Conservation (phyloP, 2,797 vertebrate genomes). For the Micrastur ruficollis region DNA sequence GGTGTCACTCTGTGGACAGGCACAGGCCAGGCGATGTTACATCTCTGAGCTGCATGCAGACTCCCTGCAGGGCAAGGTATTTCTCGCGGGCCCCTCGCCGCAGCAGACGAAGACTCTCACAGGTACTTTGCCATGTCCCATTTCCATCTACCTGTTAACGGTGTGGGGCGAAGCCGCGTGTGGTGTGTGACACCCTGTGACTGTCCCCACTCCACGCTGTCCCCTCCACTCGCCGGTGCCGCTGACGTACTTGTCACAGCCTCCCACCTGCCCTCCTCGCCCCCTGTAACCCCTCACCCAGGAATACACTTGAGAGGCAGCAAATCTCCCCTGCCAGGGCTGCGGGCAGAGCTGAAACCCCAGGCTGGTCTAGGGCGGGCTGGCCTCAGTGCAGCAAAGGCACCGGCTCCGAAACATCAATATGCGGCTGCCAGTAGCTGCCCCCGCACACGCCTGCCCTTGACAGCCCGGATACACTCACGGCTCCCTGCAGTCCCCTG, state of each 20-base stretch:
- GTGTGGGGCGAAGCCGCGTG: rapidly evolving
- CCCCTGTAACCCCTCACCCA: neutral
- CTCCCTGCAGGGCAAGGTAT: neutral
- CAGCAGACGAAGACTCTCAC: neutral
- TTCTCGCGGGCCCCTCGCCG: neutral
- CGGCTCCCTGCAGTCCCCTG: neutral
- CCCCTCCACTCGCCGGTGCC: neutral
- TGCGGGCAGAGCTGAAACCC: neutral
- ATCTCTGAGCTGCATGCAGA: neutral
- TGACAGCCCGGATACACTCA: neutral
- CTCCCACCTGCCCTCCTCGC: neutral
- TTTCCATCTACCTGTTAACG: neutral
- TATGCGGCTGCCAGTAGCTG: neutral
- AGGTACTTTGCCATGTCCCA: neutral
- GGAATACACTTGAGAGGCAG: neutral
- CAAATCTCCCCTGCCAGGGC: neutral
- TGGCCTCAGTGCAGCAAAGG: neutral
- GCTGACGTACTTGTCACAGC: neutral
- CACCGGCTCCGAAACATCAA: neutral
- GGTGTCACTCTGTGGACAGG: neutral
- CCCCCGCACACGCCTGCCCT: neutral
- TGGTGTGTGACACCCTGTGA: neutral
- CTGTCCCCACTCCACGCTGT: neutral
- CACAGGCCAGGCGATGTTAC: neutral
- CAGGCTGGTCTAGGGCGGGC: neutral